A percentile compares a stretch with the other conserved stretches of the same genome.
phyloP scores from a whole-genome alignment of 2,888 invertebrate genomes.

The Acronicta psi region DNA sequence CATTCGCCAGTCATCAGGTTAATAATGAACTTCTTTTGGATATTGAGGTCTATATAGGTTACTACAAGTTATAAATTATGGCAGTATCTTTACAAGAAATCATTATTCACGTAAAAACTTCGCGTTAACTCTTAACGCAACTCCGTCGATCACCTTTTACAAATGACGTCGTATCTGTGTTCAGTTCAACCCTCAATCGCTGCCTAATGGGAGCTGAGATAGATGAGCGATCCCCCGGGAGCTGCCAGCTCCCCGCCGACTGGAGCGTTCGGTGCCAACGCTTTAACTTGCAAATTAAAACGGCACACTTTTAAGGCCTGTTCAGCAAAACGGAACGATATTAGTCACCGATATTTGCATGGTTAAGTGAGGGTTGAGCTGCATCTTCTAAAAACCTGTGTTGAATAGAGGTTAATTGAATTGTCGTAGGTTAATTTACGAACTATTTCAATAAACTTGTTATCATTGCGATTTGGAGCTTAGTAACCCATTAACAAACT shows the following conservation, averaged over 20 bases:
- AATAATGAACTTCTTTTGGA: too few relatives aligned
- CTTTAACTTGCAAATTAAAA: constrained; percentile 57
- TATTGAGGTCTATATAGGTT: too few relatives aligned
- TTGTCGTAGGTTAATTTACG: not conserved
- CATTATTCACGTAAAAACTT: constrained; percentile 5
- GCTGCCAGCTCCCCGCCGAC: constrained; percentile 23
- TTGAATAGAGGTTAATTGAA: not conserved
- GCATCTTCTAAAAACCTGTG: not conserved
- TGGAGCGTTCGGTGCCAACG: constrained; percentile 27
- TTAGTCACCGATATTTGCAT: constrained; percentile 6
- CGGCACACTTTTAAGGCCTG: constrained; percentile 31
- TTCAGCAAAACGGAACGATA: constrained; percentile 2
- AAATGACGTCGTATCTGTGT: constrained; percentile 41
- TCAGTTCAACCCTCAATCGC: constrained; percentile 42
- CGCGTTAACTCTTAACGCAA: constrained; percentile 10
- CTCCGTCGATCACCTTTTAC: constrained; percentile 36
- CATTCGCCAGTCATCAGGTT: too few relatives aligned
- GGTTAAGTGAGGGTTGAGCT: not conserved
- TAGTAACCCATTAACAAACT: too few relatives aligned
- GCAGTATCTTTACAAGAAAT: not conserved
- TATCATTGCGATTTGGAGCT: too few relatives aligned
- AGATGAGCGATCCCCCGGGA: constrained; percentile 45
- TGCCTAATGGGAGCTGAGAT: constrained; percentile 51
- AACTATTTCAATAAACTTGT: too few relatives aligned
- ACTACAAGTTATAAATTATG: not conserved